phyloP scores from a whole-genome alignment of 1,140 invertebrate genomes.

The Papilio polyxenes region DNA sequence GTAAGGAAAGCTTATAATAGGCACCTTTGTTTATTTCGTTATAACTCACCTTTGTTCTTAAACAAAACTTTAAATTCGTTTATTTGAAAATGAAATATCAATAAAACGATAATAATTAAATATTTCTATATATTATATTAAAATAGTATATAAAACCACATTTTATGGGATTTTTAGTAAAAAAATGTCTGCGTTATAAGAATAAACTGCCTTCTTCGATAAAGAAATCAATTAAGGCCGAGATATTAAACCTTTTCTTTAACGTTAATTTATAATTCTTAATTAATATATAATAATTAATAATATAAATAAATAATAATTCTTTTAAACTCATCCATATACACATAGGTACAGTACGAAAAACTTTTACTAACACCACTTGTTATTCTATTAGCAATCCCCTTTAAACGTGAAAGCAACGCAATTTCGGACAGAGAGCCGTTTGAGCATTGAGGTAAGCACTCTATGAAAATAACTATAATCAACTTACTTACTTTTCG shows the following conservation, averaged over 20 bases:
- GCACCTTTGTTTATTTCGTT: constrained; percentile 5
- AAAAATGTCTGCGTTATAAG: no score
- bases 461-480: neutral
- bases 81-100: no score
- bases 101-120: no score
- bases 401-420: constrained; percentile 17
- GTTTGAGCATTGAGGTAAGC: neutral
- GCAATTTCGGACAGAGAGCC: constrained; percentile 13
- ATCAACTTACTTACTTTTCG: neutral
- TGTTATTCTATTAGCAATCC: constrained; percentile 12
- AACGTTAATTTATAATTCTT: no score
- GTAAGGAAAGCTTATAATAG: neutral
- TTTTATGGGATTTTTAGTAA: no score
- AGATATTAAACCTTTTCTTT: neutral
- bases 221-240: neutral
- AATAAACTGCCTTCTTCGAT: no score
- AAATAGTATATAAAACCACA: no score
- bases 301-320: no score
- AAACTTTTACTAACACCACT: neutral
- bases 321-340: neutral
- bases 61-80: neutral
- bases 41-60: neutral
- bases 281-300: no score
- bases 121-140: no score
- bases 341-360: neutral